Evolutionary conservation across 2,888 invertebrate genomes (phyloP).

Genomic region (Drepana falcataria): DNA sequence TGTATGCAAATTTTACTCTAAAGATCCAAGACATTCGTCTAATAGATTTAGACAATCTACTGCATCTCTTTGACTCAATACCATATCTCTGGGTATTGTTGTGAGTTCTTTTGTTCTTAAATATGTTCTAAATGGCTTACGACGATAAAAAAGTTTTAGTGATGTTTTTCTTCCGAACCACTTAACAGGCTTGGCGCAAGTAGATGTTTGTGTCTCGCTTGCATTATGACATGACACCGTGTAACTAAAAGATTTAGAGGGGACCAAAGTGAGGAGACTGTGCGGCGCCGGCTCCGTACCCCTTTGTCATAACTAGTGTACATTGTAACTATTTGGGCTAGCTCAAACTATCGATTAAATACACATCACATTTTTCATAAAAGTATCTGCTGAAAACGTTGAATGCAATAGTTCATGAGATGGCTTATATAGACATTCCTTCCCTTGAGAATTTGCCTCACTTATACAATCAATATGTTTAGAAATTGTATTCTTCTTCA

Average conservation of each 20-base stretch:
- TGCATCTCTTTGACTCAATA: too few species aligned
- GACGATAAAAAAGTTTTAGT: constrained; percentile 75
- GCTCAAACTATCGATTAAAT: constrained; percentile 13
- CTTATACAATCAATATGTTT: too few species aligned
- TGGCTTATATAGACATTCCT: too few species aligned
- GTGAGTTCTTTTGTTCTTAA: constrained; percentile 11
- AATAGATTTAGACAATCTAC: too few species aligned
- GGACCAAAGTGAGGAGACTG: constrained; percentile 71
- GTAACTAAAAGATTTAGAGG: constrained; percentile 76
- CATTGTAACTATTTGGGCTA: constrained; percentile 25
- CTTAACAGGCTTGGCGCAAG: constrained; percentile 78
- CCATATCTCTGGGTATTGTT: not conserved
- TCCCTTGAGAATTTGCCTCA: too few species aligned
- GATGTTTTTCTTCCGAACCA: constrained; percentile 79
- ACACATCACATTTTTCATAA: too few species aligned
- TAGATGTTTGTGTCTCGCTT: constrained; percentile 77
- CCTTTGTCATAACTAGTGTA: constrained; percentile 54
- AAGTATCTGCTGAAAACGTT: too few species aligned
- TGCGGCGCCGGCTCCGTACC: constrained; percentile 55
- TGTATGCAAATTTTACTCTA: too few species aligned
- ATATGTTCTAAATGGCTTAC: constrained; percentile 69
- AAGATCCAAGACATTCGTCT: too few species aligned
- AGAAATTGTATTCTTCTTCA: too few species aligned
- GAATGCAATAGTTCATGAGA: too few species aligned
- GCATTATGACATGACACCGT: constrained; percentile 78